Percentiles rank a stretch among this genome's conserved stretches.
phyloP scores from a whole-genome alignment of 1,140 invertebrate species.

The Drosophila lacertosa region DNA sequence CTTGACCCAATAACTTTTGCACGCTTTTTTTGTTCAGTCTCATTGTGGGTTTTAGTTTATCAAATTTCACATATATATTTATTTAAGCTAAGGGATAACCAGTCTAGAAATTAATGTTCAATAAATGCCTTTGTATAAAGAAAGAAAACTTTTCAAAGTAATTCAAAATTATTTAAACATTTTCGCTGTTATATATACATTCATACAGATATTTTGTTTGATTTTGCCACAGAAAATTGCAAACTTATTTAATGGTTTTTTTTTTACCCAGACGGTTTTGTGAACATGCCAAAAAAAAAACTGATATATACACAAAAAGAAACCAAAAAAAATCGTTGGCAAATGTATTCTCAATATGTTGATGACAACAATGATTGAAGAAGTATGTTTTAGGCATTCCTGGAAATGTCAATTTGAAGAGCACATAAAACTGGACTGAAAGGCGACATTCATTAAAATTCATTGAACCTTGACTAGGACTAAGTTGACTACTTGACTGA shows the following conservation, averaged over 20 bases:
- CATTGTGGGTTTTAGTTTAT: too few relatives aligned
- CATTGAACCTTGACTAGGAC: conserved; percentile 5
- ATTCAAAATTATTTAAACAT: too few relatives aligned
- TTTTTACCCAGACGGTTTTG: conserved; percentile 47
- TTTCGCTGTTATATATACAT: not conserved
- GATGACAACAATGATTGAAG: not conserved
- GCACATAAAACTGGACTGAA: not conserved
- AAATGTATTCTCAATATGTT: not conserved
- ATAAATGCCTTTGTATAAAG: too few relatives aligned
- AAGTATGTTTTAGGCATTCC: too few relatives aligned
- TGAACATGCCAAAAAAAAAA: conserved; percentile 44
- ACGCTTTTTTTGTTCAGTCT: conserved; percentile 1
- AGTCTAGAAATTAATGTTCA: too few relatives aligned
- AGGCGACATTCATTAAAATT: not conserved
- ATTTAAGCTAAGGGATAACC: too few relatives aligned
- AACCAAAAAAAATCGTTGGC: not conserved
- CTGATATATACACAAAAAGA: conserved; percentile 14
- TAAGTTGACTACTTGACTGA: conserved; percentile 22
- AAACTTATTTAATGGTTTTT: conserved; percentile 63
- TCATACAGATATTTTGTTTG: conserved; percentile 4
- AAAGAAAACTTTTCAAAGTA: too few relatives aligned
- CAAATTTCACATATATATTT: too few relatives aligned
- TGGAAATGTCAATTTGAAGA: not conserved
- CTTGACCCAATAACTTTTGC: conserved; percentile 55
- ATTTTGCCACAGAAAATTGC: conserved; percentile 48